A percentile compares a stretch with the other conserved stretches of the same genome.
phyloP scores from a whole-genome alignment of 1,140 invertebrate genomes.

The Drosophila simulans region DNA sequence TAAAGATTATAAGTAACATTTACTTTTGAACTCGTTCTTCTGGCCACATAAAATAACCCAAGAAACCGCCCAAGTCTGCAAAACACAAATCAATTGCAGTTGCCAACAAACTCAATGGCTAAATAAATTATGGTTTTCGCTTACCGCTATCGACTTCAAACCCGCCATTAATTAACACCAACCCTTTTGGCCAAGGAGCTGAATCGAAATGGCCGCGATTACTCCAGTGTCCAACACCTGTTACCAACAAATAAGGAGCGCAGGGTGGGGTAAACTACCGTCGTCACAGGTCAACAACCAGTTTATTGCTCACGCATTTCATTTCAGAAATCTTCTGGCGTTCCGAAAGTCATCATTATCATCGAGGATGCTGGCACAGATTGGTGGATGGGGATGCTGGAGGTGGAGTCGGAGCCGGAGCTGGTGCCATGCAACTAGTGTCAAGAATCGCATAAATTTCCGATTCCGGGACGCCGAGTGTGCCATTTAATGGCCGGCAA shows the following conservation, averaged over 20 bases:
- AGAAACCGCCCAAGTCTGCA: slow-evolving; percentile 6
- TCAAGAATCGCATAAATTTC: slow-evolving; percentile 82
- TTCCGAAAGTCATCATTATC: slow-evolving; percentile 34
- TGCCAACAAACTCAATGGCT: slow-evolving; percentile 18
- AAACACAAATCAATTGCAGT: slow-evolving; percentile 36
- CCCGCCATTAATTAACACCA: slow-evolving; percentile 46
- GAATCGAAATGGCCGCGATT: slow-evolving; percentile 35
- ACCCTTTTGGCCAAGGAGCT: slow-evolving; percentile 32
- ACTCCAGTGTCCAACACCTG: slow-evolving; percentile 39
- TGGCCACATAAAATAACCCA: neutral
- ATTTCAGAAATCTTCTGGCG: slow-evolving; percentile 39
- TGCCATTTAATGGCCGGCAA: slow-evolving; percentile 81
- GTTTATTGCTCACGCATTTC: slow-evolving; percentile 50
- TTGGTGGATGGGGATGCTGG: neutral
- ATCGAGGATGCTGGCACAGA: neutral
- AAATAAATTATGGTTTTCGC: slow-evolving; percentile 48
- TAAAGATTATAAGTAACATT: neutral
- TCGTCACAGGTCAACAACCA: slow-evolving; percentile 49
- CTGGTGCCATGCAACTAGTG: slow-evolving; percentile 61
- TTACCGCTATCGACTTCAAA: slow-evolving; percentile 41
- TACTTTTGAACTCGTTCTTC: slow-evolving; percentile 7
- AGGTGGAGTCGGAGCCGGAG: neutral
- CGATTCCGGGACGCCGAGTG: slow-evolving; percentile 69
- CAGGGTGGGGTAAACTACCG: neutral
- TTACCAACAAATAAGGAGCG: slow-evolving; percentile 39